Evolutionary conservation across 2,797 vertebrate genomes (phyloP).

Genomic region (Pangasius larnaudii): DNA sequence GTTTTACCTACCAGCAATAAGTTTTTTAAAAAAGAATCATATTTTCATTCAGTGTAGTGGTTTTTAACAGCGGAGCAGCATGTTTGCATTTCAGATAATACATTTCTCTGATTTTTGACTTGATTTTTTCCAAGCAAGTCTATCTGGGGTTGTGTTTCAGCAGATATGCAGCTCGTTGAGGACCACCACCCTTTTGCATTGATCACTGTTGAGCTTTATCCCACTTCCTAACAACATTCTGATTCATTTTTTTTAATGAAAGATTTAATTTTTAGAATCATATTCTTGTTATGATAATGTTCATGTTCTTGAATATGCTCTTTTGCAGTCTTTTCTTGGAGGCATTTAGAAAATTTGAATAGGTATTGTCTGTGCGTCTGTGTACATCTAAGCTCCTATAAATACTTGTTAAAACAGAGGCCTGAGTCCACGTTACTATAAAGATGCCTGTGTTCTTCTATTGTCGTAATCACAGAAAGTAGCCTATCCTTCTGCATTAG

Average conservation of each 20-base stretch:
- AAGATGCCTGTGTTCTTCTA: background rate
- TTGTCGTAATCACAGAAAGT: slow-evolving; percentile 29
- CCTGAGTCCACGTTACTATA: background rate
- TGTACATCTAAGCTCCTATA: background rate
- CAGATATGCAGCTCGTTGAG: slow-evolving; percentile 49
- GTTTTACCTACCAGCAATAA: background rate
- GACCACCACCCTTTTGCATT: slow-evolving; percentile 36
- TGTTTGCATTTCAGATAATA: slow-evolving; percentile 10
- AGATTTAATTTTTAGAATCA: background rate
- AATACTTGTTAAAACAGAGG: slow-evolving; percentile 2
- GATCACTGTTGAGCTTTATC: background rate
- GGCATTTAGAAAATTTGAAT: background rate
- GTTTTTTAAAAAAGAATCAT: background rate
- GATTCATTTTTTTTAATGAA: background rate
- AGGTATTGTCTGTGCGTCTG: background rate
- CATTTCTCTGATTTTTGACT: slow-evolving; percentile 34
- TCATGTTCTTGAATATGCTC: background rate
- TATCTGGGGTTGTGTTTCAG: slow-evolving; percentile 38
- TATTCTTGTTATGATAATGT: background rate
- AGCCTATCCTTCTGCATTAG: slow-evolving; percentile 37
- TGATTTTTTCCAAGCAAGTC: slow-evolving; percentile 12
- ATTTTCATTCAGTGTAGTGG: background rate
- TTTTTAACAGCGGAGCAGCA: background rate
- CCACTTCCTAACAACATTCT: background rate
- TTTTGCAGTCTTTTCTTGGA: background rate